Percentiles rank a stretch among this genome's conserved stretches.
These are phyloP conservation scores for Byasa hedistus DNA, from an alignment of 2,888 invertebrate species.

Conservation along the genomic window DNA sequence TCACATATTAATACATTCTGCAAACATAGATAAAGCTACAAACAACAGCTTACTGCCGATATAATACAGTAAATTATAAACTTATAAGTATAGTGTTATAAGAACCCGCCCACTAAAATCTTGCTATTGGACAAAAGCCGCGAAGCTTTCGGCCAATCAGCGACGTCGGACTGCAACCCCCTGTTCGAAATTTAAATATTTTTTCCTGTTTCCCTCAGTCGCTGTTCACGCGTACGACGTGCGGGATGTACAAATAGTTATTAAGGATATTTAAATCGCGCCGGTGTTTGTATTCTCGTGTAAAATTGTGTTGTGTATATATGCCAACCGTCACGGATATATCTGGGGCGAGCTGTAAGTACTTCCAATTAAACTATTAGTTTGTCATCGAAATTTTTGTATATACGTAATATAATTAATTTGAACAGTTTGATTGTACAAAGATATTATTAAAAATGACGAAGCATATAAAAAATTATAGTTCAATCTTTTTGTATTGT, in stretches of 20 bases:
- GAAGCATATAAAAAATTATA: too few species aligned
- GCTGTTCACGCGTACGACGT: constrained; percentile 35
- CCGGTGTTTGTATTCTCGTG: constrained; percentile 11
- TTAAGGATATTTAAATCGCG: neutral
- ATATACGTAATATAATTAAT: too few species aligned
- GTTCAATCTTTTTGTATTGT: too few species aligned
- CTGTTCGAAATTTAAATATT: constrained; percentile 58
- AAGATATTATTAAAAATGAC: too few species aligned
- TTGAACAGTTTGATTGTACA: too few species aligned
- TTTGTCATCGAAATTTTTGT: too few species aligned
- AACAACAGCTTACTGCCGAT: too few species aligned
- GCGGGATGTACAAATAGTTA: constrained; percentile 3
- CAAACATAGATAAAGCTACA: too few species aligned
- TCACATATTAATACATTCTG: too few species aligned
- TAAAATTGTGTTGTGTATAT: constrained; percentile 42
- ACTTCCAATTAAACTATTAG: neutral
- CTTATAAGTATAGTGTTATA: too few species aligned
- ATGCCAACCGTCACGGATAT: constrained; percentile 69
- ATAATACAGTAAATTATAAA: too few species aligned
- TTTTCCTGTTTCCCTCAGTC: constrained; percentile 52
- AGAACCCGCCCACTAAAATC: neutral
- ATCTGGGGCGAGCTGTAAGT: constrained; percentile 41
- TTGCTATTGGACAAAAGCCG: constrained; percentile 48
- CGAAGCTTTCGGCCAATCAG: constrained; percentile 50
- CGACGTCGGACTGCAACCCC: constrained; percentile 43